These are phyloP conservation scores for Chionomys nivalis DNA, from an alignment of 2,113 vertebrate genomes.

Conservation along the genomic window DNA sequence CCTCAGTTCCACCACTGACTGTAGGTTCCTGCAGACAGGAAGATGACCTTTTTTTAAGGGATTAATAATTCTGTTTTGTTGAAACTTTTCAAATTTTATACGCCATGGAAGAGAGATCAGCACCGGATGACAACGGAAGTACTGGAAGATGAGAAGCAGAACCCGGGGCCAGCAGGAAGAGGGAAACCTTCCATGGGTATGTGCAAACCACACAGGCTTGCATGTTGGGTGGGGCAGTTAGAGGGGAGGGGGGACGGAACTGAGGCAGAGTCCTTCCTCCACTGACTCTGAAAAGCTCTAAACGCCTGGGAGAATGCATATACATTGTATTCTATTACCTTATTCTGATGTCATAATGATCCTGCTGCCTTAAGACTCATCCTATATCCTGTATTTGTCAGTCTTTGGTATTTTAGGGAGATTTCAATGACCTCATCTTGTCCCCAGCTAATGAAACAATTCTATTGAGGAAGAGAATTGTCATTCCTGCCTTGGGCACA, in stretches of 20 bases:
- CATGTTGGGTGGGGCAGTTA: neutral
- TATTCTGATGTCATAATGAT: constrained; percentile 58
- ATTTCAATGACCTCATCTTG: constrained; percentile 76
- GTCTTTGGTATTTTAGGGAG: constrained; percentile 75
- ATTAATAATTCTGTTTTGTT: constrained; percentile 8
- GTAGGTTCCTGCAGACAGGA: neutral
- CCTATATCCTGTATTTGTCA: constrained; percentile 67
- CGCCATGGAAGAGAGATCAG: constrained; percentile 5
- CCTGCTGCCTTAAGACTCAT: constrained; percentile 54
- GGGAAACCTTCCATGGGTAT: neutral
- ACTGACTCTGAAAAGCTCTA: neutral
- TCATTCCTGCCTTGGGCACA: constrained; percentile 70
- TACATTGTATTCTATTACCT: constrained; percentile 35
- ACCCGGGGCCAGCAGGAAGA: neutral
- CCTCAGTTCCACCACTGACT: neutral
- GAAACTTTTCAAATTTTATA: neutral
- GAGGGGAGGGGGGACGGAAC: neutral
- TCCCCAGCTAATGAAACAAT: constrained; percentile 70
- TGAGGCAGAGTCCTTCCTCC: neutral
- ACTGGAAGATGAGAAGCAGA: constrained; percentile 2
- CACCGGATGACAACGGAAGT: constrained; percentile 1
- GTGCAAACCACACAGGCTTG: neutral
- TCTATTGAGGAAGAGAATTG: constrained; percentile 64
- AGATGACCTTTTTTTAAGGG: neutral
- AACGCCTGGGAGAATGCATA: constrained; percentile 12